phyloP scores from a whole-genome alignment of 2,888 invertebrate species.

The Leptura quadrifasciata region DNA sequence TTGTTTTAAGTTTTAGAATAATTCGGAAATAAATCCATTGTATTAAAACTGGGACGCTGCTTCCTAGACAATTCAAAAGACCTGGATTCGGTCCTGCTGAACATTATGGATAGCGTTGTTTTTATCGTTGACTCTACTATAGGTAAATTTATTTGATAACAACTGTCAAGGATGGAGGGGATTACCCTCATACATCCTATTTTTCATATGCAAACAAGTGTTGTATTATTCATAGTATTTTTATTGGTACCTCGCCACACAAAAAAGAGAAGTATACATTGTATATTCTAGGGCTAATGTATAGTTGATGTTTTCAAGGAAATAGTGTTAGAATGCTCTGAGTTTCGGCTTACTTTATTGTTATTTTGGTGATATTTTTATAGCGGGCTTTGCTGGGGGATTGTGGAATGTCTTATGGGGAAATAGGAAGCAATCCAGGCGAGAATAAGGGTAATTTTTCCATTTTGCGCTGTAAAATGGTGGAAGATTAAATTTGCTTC shows the following conservation, averaged over 20 bases:
- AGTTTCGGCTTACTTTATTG: not conserved
- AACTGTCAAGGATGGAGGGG: constrained; percentile 22
- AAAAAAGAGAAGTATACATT: not conserved
- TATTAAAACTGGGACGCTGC: no score
- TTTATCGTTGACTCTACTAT: not conserved
- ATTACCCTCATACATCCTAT: constrained; percentile 19
- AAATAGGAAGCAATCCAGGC: not conserved
- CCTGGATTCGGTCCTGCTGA: not conserved
- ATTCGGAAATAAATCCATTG: no score
- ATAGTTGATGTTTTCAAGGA: not conserved
- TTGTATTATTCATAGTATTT: constrained; percentile 51
- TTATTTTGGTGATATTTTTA: not conserved
- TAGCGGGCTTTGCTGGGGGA: not conserved
- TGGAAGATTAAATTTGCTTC: no score
- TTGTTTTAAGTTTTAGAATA: no score
- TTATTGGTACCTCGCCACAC: constrained; percentile 38
- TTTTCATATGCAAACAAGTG: constrained; percentile 44
- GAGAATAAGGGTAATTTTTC: no score
- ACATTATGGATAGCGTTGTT: not conserved
- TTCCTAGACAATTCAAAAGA: no score
- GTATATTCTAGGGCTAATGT: constrained; percentile 2
- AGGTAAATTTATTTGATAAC: constrained; percentile 20
- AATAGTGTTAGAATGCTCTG: not conserved
- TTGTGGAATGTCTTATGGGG: not conserved
- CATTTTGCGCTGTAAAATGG: no score